Conservation (phyloP, 2,888 invertebrate genomes). For the Galeruca laticollis region DNA sequence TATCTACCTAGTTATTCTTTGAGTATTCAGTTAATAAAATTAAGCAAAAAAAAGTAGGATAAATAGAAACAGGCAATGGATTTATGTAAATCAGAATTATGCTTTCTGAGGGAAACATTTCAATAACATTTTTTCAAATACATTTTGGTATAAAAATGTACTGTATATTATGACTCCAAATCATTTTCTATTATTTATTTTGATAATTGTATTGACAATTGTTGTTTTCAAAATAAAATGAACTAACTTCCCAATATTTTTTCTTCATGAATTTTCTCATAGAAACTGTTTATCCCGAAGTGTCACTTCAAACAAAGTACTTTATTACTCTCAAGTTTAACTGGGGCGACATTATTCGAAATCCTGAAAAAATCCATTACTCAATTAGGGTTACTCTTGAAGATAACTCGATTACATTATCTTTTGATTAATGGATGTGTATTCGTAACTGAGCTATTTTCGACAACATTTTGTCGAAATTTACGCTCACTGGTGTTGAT, state of each 20-base stretch:
- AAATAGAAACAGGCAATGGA: too few species aligned
- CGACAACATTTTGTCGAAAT: background rate
- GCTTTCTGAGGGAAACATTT: too few species aligned
- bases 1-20: too few species aligned
- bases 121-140: too few species aligned
- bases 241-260: background rate
- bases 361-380: constrained; percentile 4
- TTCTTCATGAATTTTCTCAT: background rate
- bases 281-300: background rate
- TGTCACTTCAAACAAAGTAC: background rate
- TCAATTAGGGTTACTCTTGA: constrained; percentile 3
- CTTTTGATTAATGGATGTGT: constrained; percentile 7
- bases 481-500: background rate
- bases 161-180: too few species aligned
- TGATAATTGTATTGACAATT: too few species aligned
- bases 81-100: too few species aligned
- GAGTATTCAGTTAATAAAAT: too few species aligned
- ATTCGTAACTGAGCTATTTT: background rate
- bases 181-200: too few species aligned
- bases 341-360: background rate
- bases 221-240: background rate
- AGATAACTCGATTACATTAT: background rate
- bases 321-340: constrained; percentile 7
- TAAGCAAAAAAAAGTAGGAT: too few species aligned
- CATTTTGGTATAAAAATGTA: too few species aligned